phyloP scores from a whole-genome alignment of 2,888 invertebrate genomes.

The Euzetes globulus region DNA sequence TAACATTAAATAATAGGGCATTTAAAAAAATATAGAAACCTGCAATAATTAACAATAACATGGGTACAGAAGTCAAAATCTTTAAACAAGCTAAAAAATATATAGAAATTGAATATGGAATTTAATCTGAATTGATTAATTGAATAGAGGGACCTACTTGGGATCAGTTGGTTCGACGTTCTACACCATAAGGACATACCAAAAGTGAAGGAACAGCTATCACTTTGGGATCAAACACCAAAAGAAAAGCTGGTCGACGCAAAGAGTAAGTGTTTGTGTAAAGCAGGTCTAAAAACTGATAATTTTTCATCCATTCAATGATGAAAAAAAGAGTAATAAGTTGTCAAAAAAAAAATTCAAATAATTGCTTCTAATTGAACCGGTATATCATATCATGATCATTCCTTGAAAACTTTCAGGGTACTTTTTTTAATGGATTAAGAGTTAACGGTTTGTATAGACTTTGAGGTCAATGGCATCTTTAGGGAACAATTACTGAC shows the following conservation, averaged over 20 bases:
- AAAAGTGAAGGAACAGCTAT: constrained; percentile 89
- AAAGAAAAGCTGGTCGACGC: constrained; percentile 82
- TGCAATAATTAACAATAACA: too few relatives aligned
- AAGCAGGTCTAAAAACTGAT: too few relatives aligned
- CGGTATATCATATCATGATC: neutral
- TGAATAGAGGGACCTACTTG: constrained; percentile 68
- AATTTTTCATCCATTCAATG: too few relatives aligned
- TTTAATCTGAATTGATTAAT: constrained; percentile 29
- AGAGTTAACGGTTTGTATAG: neutral
- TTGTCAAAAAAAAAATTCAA: neutral
- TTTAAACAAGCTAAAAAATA: too few relatives aligned
- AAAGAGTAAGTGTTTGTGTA: constrained; percentile 54
- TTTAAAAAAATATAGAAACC: too few relatives aligned
- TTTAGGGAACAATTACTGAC: neutral
- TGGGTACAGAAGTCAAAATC: too few relatives aligned
- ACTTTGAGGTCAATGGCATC: neutral
- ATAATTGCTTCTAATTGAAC: too few relatives aligned
- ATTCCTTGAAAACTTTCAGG: neutral
- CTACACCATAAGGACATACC: constrained; percentile 88
- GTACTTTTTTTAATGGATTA: neutral
- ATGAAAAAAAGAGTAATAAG: neutral
- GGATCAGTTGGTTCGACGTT: constrained; percentile 88
- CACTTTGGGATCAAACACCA: constrained; percentile 78
- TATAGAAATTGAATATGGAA: too few relatives aligned
- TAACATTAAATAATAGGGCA: too few relatives aligned